A percentile compares a stretch with the other conserved stretches of the same genome.
These are phyloP conservation scores for Mus minutoides DNA, from an alignment of 2,797 vertebrate genomes.

Conservation along the genomic window DNA sequence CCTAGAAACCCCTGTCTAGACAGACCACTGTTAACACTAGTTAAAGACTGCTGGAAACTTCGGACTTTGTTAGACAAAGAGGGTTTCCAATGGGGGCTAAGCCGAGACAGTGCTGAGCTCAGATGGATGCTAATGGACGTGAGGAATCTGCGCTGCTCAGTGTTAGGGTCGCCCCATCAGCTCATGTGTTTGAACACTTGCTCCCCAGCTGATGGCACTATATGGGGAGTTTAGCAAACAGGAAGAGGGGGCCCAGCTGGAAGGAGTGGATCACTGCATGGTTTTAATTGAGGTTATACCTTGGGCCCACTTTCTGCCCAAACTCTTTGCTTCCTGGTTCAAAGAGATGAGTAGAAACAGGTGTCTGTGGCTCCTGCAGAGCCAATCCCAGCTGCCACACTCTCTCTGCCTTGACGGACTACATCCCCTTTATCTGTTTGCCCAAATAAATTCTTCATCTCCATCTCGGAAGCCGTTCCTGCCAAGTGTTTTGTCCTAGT, in stretches of 20 bases:
- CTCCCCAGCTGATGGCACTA: neutral
- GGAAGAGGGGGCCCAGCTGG: neutral
- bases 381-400: neutral
- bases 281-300: neutral
- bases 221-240: neutral
- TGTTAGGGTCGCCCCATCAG: neutral
- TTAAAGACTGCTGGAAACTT: rapidly evolving
- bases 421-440: neutral
- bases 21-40: neutral
- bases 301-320: neutral
- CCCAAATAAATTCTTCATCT: neutral
- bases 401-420: neutral
- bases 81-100: rapidly evolving
- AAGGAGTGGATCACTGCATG: neutral
- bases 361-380: neutral
- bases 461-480: neutral
- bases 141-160: neutral
- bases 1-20: neutral
- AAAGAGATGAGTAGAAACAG: neutral
- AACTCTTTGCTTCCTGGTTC: neutral
- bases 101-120: neutral
- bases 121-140: neutral
- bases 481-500: neutral
- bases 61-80: neutral
- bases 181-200: neutral